Base-by-base conservation (phyloP, 2,888 invertebrate species). In the Acleris sparsana region DNA sequence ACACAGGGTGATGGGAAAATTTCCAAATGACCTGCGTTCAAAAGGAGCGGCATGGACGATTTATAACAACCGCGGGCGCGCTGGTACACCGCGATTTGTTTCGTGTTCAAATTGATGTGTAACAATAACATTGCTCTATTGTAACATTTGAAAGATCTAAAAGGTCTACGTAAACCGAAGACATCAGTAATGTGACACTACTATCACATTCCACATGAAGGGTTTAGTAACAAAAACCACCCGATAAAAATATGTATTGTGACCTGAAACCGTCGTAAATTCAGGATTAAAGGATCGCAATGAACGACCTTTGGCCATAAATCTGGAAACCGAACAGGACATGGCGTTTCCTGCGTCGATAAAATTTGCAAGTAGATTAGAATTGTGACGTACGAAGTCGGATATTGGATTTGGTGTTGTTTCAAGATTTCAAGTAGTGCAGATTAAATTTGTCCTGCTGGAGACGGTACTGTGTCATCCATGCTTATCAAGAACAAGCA, bases 281-380 rank as follows among this genome's bases (percentile, higher is more conserved):
- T 74, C 71, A 67, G 74, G 77, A 79, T 75, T 77, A 76, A 75
- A 75, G 76, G 69, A 75, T 71, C 67, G 71, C 72, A 68, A 72
- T 66, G 71, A 65, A 64, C 68, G 75, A 75, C 76, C 78, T 78
- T 75, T 71, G 68, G 62, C 62, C 56, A 69, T 73, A 71, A 68
- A 71, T 68, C 63, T 64, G 61, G 49, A 62, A 39, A 59, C 52
- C 67, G 62, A 60, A 62, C 62, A 59, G 63, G 67, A 67, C 56
- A 58, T 53, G 49, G 64, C 43, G 39, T 58, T 64, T 64, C 68
- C 68, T 58, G 33, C 52, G 49, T 66, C 57, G 56, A 66, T 62
- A 66, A 66, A 66, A 66, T 66, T 66, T 66, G 53, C 62, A 66
- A 66, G 62, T 62, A 62, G 61, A 67, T 67, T 53, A 69, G 60